Conservation (phyloP, 2,113 vertebrate species). For the Saimiri boliviensis region DNA sequence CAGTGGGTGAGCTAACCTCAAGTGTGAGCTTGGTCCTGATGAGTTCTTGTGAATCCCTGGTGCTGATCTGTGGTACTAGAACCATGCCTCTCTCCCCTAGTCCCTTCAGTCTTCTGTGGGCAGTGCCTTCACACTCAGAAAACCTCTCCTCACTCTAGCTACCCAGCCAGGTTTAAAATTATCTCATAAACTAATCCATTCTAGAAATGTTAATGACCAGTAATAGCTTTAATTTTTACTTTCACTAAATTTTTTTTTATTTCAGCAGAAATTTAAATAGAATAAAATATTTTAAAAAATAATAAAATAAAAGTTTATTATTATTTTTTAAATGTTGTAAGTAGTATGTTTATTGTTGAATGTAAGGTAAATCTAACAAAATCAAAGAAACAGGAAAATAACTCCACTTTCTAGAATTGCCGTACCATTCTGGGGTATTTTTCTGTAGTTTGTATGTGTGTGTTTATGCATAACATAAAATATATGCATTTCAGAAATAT, state of each 20-base stretch:
- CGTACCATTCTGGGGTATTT: neutral
- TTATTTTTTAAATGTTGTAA: neutral
- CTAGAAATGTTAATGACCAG: neutral
- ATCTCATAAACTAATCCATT: neutral
- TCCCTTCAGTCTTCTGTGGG: neutral
- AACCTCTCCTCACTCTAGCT: neutral
- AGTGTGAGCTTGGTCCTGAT: neutral
- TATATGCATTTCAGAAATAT: neutral
- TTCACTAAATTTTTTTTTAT: neutral
- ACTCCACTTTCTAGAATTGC: neutral
- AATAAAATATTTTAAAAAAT: neutral
- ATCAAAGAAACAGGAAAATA: neutral
- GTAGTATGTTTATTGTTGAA: neutral
- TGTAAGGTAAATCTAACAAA: neutral
- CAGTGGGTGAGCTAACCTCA: neutral
- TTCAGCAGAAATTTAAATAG: neutral
- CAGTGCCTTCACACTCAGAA: neutral
- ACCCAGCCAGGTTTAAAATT: neutral
- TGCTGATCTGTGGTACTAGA: too few relatives aligned
- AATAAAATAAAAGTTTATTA: neutral
- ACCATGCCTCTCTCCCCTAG: neutral
- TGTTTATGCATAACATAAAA: neutral
- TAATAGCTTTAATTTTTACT: neutral
- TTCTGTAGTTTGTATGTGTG: neutral
- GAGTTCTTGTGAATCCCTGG: neutral